Evolutionary conservation across 1,140 invertebrate genomes (phyloP).

Genomic region (Patella vulgata): DNA sequence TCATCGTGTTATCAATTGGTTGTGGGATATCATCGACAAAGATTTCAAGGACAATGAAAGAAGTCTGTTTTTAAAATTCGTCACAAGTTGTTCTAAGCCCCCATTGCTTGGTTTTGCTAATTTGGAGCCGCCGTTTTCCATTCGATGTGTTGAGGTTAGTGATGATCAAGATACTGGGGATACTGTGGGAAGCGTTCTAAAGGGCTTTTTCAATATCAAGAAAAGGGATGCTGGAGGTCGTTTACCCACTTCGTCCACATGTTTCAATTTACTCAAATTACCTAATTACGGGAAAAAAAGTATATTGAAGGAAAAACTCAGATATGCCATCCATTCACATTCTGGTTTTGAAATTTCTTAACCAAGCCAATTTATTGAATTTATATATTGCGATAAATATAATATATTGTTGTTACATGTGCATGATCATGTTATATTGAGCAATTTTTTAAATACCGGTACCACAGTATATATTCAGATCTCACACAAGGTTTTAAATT

Average conservation of each 20-base stretch:
- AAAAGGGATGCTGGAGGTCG: conserved; percentile 95
- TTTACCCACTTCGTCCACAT: conserved; percentile 97
- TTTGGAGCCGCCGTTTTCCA: conserved; percentile 98
- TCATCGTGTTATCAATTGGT: conserved; percentile 96
- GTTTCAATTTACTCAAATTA: conserved; percentile 98
- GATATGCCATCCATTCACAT: conserved; percentile 97
- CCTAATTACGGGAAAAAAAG: conserved; percentile 98
- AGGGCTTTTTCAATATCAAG: conserved; percentile 96
- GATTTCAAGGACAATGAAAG: conserved; percentile 94
- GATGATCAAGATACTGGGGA: conserved; percentile 98
- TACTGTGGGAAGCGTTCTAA: conserved; percentile 94
- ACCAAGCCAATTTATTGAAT: too few species aligned
- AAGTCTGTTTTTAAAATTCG: conserved; percentile 97
- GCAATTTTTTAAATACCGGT: too few species aligned
- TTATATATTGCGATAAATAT: too few species aligned
- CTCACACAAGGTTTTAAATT: too few species aligned
- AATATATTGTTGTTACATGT: too few species aligned
- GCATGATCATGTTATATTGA: too few species aligned
- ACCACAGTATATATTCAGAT: too few species aligned
- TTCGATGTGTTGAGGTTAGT: conserved; percentile 97
- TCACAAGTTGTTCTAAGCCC: conserved; percentile 98
- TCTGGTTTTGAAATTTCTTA: conserved; percentile 94
- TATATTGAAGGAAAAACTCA: conserved; percentile 92
- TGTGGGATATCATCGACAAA: conserved; percentile 98
- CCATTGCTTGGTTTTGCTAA: conserved; percentile 97